Base-by-base conservation (phyloP, 2,888 invertebrate species). In the Bibio marci region DNA sequence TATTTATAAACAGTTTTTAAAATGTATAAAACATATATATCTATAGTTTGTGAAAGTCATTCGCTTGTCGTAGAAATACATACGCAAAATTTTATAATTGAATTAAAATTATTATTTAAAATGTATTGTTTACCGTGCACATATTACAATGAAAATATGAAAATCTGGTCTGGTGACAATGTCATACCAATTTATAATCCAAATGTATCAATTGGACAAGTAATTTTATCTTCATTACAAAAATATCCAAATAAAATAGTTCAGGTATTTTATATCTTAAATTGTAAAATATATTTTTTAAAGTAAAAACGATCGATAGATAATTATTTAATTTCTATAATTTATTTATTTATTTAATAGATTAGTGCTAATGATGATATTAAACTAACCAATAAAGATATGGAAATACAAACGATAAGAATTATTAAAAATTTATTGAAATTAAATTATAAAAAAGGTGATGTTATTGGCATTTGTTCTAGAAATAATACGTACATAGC, bases 401-500 rank as follows among this genome's bases (percentile, higher is more conserved):
- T 41, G 8, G n/a, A 37, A 30, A 14, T 41, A 3, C 32, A 34
- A 25, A 14, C 37, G 2, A 37, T 43, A 25, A 26, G 41, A 14
- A 39, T 39, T n/a, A 39, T 39, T 2, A 39, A 41, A 37, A 37
- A 43, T 28, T 26, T 43, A 13, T 31, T 25, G 17, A 26, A 30
- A 19, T 19, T 59, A 6, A 39, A 37, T 8, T 27, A 35, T 25
- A 32, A 33, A 12, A 12, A 18, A 7, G 30, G 33, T 3, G 41
- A 43, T 32, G 37, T 43, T 12, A 52, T 59, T 22, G 58, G 59
- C 14, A 51, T 59, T 31, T 50, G 54, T 2, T 57, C 50, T 2
- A 46, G 46, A 10, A 59, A 61, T 40, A 50, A 53, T 26, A 54
- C 55, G 3, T 52, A 53, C 39, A 41, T 55, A 3, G 54, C 58